Base-by-base conservation (phyloP, 2,888 invertebrate species). In the Adelognathus sp. region DNA sequence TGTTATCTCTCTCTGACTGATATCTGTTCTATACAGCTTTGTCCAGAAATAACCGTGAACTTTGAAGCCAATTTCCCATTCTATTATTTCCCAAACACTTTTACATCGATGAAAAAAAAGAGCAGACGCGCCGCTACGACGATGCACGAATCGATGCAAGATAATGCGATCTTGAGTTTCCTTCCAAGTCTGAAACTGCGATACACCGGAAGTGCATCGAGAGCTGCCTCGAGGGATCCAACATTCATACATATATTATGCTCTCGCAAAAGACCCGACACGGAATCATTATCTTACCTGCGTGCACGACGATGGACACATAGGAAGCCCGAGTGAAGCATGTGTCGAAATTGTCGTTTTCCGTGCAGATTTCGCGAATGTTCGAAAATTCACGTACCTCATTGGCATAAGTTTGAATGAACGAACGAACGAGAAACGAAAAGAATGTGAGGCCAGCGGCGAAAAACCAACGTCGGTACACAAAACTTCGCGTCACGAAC, bases 401-500 rank as follows among this genome's bases (percentile, higher is more conserved):
- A 39, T 69, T 41, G 39, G 29, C 31, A 21, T 21, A 6, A 58
- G 54, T 46, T 72, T 61, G 63, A 77, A 74, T 50, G 52, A 60
- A 50, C 21, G 69, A 64, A 69, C 46, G 64, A 39, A 77, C 54
- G 50, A 73, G 46, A 27, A 31, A 52, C 36, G n/a, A 14, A 76
- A 70, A 64, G 70, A 80, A 70, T 2, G 29, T 46, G 29, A 50
- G 31, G 64, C 33, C 52, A 39, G 54, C 21, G 14, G 39, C 66
- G 33, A 24, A 54, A 39, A 54, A 41, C 67, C n/a, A 54, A 67
- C 27, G 27, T 31, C 27, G 54, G 39, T 27, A 54, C n/a, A n/a
- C 16, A 54, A 67, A 67, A 39, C 67, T 67, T 41, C 67, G 80
- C 70, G 81, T 80, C 74, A 83, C 81, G 79, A 67, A 78, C 77